Percentiles rank a stretch among this genome's conserved stretches.
Evolutionary conservation across 2,113 vertebrate species (phyloP).

Genomic region (Hydropotes inermis): DNA sequence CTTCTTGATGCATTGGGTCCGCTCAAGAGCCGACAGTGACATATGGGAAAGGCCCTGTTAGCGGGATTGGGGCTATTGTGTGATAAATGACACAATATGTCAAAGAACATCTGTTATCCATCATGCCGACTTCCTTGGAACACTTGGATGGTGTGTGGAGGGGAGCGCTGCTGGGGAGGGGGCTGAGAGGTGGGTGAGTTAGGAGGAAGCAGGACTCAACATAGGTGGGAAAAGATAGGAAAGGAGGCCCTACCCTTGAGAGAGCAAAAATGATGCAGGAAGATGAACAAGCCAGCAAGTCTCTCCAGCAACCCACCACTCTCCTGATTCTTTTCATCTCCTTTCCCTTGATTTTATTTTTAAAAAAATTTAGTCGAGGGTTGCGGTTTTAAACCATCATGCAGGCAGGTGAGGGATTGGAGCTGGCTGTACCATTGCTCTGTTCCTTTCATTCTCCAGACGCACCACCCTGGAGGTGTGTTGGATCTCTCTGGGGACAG

Average conservation of each 20-base stretch:
- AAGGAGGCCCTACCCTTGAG: conserved; percentile 25
- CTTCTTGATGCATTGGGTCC: conserved; percentile 82
- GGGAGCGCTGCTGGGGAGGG: neutral
- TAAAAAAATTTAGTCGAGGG: neutral
- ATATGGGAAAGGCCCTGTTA: conserved; percentile 78
- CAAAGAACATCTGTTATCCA: conserved; percentile 83
- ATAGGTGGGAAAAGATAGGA: conserved; percentile 25
- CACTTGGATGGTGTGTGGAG: neutral
- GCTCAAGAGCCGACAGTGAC: conserved; percentile 81
- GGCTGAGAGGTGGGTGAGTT: neutral
- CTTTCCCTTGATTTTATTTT: conserved; percentile 16
- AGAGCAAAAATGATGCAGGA: neutral
- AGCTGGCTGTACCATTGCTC: neutral
- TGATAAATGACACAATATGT: conserved; percentile 87
- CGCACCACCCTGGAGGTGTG: accelerated
- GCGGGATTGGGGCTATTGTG: conserved; percentile 78
- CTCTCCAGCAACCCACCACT: neutral
- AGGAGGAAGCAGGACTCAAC: conserved; percentile 15
- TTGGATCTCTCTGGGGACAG: neutral
- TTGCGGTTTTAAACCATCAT: neutral
- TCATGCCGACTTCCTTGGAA: conserved; percentile 79
- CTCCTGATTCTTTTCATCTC: neutral
- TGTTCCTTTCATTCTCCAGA: neutral
- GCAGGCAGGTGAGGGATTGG: neutral
- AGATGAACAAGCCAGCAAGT: neutral